Conservation (phyloP, 1,140 invertebrate genomes). For the Stegodyphus mimosarum region DNA sequence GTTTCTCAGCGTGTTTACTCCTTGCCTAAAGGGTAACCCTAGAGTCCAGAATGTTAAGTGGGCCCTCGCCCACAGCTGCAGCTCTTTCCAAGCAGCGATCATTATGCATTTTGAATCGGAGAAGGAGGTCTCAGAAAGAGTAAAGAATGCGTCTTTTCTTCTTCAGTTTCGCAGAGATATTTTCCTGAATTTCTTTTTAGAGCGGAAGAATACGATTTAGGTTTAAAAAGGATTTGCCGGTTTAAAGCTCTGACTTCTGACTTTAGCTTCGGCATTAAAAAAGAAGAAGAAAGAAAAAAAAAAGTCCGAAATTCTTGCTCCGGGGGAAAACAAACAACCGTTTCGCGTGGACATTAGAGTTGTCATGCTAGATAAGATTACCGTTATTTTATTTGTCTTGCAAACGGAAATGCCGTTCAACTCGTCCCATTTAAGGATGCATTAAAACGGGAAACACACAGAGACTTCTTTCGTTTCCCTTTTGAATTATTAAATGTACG, state of each 20-base stretch:
- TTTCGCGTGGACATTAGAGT: conserved; percentile 53
- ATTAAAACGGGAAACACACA: conserved; percentile 35
- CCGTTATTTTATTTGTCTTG: conserved; percentile 58
- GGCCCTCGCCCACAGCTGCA: conserved; percentile 13
- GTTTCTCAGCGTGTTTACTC: background rate
- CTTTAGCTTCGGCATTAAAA: conserved; percentile 37
- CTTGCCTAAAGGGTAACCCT: conserved; percentile 35
- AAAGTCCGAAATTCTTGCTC: conserved; percentile 5
- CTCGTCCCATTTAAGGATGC: conserved; percentile 14
- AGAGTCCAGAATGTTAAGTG: conserved; percentile 29
- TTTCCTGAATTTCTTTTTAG: conserved; percentile 37
- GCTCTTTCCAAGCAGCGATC: conserved; percentile 14
- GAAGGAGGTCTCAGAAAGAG: background rate
- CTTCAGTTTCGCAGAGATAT: conserved; percentile 19
- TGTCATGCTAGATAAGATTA: conserved; percentile 57
- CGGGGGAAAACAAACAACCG: conserved; percentile 45
- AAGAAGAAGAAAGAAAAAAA: conserved; percentile 1
- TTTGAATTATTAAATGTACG: conserved; percentile 13
- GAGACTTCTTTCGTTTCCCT: background rate
- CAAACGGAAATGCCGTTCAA: conserved; percentile 10
- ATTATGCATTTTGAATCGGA: conserved; percentile 39
- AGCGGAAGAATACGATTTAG: conserved; percentile 58
- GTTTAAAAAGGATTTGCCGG: conserved; percentile 60
- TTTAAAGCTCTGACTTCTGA: conserved; percentile 57
- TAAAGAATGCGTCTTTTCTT: conserved; percentile 24